Evolutionary conservation across 2,797 vertebrate genomes (phyloP).

Genomic region (Choloepus didactylus): DNA sequence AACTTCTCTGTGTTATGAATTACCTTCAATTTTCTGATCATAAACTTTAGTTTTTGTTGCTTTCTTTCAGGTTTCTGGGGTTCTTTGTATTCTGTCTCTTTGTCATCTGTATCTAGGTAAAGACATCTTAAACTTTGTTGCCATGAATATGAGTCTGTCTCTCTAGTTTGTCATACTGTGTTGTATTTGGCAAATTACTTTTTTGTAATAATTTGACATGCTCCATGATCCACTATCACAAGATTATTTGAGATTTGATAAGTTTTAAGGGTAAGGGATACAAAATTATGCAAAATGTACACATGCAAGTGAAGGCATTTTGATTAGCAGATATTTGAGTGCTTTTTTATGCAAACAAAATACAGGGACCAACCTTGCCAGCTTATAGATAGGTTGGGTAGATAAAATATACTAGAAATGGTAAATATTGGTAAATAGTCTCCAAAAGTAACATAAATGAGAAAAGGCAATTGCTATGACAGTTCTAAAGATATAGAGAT

Average conservation of each 20-base stretch:
- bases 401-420: constrained; percentile 9
- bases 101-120: constrained; percentile 59
- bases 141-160: constrained; percentile 36
- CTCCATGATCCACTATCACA: not conserved
- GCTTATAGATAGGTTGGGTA: not conserved
- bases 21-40: constrained; percentile 53
- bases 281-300: not conserved
- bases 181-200: constrained; percentile 54
- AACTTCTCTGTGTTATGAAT: constrained; percentile 50
- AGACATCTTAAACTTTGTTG: constrained; percentile 58
- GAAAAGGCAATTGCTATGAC: not conserved
- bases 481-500: not conserved
- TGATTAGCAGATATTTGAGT: constrained; percentile 43
- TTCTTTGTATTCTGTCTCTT: constrained; percentile 35
- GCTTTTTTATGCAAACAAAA: constrained; percentile 46
- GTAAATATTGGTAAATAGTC: not conserved
- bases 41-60: constrained; percentile 39
- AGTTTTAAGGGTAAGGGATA: not conserved
- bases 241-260: constrained; percentile 37
- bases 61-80: constrained; percentile 47
- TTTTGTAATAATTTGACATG: not conserved
- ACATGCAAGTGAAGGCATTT: not conserved
- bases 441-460: constrained; percentile 18
- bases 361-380: not conserved
- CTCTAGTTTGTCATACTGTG: not conserved